Percentiles rank a stretch among this genome's conserved stretches.
Conservation (phyloP, 2,797 vertebrate species). For the Rhodeus uyekii region DNA sequence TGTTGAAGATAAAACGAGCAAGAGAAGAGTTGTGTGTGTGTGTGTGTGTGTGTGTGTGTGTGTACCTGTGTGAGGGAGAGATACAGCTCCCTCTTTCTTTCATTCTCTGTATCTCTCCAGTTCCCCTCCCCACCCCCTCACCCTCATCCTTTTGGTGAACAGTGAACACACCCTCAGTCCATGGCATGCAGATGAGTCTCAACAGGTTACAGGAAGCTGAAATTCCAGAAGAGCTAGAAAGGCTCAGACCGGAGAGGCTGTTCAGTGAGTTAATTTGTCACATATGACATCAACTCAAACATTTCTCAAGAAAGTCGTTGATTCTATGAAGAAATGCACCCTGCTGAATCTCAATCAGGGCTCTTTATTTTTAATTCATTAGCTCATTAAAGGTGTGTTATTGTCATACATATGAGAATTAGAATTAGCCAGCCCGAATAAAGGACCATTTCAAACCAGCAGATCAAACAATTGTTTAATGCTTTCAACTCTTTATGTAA, state of each 20-base stretch:
- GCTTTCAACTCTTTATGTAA: background rate
- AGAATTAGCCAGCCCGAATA: background rate
- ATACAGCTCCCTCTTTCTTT: conserved; percentile 61
- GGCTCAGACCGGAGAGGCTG: conserved; percentile 40
- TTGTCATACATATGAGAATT: background rate
- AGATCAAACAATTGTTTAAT: background rate
- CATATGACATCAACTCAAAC: conserved; percentile 13
- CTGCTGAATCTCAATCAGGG: background rate
- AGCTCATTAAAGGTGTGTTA: background rate
- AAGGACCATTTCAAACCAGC: background rate
- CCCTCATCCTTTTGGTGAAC: conserved; percentile 51
- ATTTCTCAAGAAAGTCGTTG: conserved; percentile 14
- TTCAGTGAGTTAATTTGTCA: conserved; percentile 24
- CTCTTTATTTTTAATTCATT: background rate
- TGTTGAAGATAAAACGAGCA: conserved; percentile 23
- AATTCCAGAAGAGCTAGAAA: conserved; percentile 60
- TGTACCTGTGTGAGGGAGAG: conserved; percentile 43
- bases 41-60: background rate
- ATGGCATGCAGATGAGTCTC: conserved; percentile 67
- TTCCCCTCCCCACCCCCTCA: conserved; percentile 48
- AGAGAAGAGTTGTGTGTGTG: conserved; percentile 13
- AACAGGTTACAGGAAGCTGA: conserved; percentile 68
- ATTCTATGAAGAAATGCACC: background rate
- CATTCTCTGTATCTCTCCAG: conserved; percentile 53
- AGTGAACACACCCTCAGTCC: conserved; percentile 57